A percentile compares a stretch with the other conserved stretches of the same genome.
Evolutionary conservation across 2,797 vertebrate species (phyloP).

Genomic region (Lemur catta): DNA sequence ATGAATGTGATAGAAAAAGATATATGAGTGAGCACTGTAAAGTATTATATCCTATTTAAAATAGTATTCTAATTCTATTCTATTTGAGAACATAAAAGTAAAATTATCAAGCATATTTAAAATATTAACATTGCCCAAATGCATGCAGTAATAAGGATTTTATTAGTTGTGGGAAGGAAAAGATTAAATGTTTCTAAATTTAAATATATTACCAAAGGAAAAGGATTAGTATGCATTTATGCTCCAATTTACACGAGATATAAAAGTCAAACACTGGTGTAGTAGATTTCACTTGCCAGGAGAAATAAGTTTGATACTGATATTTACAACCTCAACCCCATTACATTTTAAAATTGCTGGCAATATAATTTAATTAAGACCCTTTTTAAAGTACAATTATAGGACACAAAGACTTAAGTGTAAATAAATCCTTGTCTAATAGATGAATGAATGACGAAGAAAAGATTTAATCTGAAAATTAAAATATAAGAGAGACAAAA

Average conservation of each 20-base stretch:
- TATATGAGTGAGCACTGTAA: neutral
- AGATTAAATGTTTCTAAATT: neutral
- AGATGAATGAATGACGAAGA: neutral
- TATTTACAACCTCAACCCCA: neutral
- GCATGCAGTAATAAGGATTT: neutral
- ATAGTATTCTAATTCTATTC: neutral
- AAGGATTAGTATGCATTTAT: neutral
- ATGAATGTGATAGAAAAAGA: neutral
- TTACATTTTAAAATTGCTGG: neutral
- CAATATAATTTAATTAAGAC: neutral
- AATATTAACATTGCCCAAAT: neutral
- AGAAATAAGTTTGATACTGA: neutral
- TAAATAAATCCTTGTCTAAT: neutral
- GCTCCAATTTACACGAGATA: neutral
- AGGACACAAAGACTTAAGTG: neutral
- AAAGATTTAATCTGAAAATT: slow-evolving; percentile 9
- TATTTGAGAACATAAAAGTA: neutral
- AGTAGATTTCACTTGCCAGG: neutral
- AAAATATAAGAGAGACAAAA: neutral
- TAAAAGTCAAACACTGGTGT: neutral
- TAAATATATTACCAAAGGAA: neutral
- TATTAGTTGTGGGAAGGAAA: neutral
- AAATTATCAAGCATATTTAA: neutral
- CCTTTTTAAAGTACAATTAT: neutral
- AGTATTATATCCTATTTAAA: neutral